phyloP scores from a whole-genome alignment of 2,888 invertebrate species.

The Drosophila neonasuta region DNA sequence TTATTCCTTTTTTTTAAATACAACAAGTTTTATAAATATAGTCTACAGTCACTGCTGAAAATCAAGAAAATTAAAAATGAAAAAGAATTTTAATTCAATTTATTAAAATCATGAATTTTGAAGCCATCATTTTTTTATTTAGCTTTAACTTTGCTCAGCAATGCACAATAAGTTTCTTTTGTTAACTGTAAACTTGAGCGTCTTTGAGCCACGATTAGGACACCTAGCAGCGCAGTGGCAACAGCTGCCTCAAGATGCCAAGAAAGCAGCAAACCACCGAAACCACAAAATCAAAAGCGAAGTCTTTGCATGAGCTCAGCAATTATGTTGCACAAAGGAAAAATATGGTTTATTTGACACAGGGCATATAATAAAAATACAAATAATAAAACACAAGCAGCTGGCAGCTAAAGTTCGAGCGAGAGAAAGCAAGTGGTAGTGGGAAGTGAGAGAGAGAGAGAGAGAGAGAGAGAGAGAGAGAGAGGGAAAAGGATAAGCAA shows the following conservation, averaged over 20 bases:
- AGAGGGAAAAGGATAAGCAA: not conserved
- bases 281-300: conserved; percentile 13
- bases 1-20: too few species aligned
- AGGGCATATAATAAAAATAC: conserved; percentile 69
- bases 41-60: too few species aligned
- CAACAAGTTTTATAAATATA: too few species aligned
- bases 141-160: not conserved
- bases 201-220: conserved; percentile 59
- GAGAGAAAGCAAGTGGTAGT: not conserved
- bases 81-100: not conserved
- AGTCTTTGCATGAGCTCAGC: conserved; percentile 36
- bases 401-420: conserved; percentile 22
- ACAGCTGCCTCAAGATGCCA: conserved; percentile 7
- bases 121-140: too few species aligned
- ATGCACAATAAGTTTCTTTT: not conserved
- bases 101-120: not conserved
- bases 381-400: conserved; percentile 67
- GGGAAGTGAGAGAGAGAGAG: not conserved
- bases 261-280: conserved; percentile 22
- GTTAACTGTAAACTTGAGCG: conserved; percentile 25
- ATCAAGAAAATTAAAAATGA: not conserved
- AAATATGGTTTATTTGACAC: conserved; percentile 58
- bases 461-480: not conserved
- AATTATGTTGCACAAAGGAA: conserved; percentile 68
- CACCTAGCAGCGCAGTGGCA: conserved; percentile 50